Conservation (phyloP, 1,140 invertebrate species). For the Oncopeltus fasciatus region DNA sequence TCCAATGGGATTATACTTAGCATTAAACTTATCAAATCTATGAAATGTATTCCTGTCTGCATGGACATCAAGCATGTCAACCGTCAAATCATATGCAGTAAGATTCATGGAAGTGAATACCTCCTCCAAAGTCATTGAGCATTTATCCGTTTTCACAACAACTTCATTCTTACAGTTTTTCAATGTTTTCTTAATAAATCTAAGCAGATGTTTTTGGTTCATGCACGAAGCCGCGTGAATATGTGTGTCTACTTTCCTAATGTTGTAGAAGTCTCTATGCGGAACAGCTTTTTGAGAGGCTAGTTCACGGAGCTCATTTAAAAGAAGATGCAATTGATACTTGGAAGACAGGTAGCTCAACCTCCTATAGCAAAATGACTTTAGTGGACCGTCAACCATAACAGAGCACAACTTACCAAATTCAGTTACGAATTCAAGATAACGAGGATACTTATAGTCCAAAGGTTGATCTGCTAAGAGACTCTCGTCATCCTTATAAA, state of each 20-base stretch:
- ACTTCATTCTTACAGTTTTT: conserved; percentile 81
- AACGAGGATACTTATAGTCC: conserved; percentile 61
- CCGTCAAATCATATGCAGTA: conserved; percentile 92
- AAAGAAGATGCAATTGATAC: conserved; percentile 86
- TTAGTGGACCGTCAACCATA: conserved; percentile 92
- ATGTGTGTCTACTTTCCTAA: conserved; percentile 94
- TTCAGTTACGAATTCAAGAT: conserved; percentile 62
- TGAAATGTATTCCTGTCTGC: conserved; percentile 89
- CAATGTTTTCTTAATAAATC: conserved; percentile 97
- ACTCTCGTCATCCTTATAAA: conserved; percentile 65
- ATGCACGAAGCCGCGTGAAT: conserved; percentile 98
- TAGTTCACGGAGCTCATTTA: conserved; percentile 91
- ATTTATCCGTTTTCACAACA: conserved; percentile 54
- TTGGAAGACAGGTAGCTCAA: conserved; percentile 90
- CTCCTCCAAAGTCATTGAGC: conserved; percentile 74
- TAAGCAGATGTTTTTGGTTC: conserved; percentile 97
- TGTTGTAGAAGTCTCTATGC: conserved; percentile 98
- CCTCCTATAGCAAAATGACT: conserved; percentile 94
- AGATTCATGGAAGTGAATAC: conserved; percentile 92
- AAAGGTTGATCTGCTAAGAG: conserved; percentile 43
- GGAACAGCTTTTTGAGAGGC: conserved; percentile 94
- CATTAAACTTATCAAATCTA: conserved; percentile 98
- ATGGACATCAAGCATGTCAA: conserved; percentile 98
- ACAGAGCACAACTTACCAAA: conserved; percentile 77
- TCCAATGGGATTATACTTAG: conserved; percentile 99